Evolutionary conservation across 1,140 invertebrate genomes (phyloP), one percentile per base, ranked within the genome.

Genomic region (Drosophila parabipectinata): DNA sequence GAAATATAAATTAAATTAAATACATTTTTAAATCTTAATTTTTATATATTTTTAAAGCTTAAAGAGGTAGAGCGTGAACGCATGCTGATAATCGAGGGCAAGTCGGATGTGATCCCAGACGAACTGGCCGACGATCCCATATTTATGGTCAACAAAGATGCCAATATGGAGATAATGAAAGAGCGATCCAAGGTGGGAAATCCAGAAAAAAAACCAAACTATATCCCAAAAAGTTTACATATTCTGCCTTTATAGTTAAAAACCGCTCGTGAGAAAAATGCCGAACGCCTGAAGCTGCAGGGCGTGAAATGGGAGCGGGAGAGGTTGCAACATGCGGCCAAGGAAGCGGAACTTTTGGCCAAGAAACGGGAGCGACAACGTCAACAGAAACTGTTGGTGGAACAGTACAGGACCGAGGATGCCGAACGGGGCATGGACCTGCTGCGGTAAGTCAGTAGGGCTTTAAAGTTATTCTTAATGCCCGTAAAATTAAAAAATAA

Each of bases 61-160:
- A 92, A 93, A 69, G 94, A 95, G 90, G 87, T 95, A 54, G 94
- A 94, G 77, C 92, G 94, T 32, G 94, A 94, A 32, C 94, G 94
- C 64, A 93, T 93, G 83, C 87, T 95, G 58, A 94, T 95, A 57
- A 91, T 95, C 12, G 92, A 93, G 63, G 94, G 94, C 44, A 93
- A 93, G 60, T 88, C 94, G 7, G 91, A 93, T 81, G 92, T 94
- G 66, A 94, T 94, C 52, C 94, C 94, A 2, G 79, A 91, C 10
- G 94, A 94, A 80, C 92, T 95, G 81, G 92, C 92, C 26, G 88
- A 94, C 69, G 94, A 95, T 93, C 94, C 94, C 30, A 93, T 95
- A 14, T 94, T 95, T 79, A 92, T 94, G 58, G 93, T 95, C 18
- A 94, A 94, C 77, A 91, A 93, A 56, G 93, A 94, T 73, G 94